Evolutionary conservation across 2,888 invertebrate species (phyloP).

Genomic region (Lagria hirta): DNA sequence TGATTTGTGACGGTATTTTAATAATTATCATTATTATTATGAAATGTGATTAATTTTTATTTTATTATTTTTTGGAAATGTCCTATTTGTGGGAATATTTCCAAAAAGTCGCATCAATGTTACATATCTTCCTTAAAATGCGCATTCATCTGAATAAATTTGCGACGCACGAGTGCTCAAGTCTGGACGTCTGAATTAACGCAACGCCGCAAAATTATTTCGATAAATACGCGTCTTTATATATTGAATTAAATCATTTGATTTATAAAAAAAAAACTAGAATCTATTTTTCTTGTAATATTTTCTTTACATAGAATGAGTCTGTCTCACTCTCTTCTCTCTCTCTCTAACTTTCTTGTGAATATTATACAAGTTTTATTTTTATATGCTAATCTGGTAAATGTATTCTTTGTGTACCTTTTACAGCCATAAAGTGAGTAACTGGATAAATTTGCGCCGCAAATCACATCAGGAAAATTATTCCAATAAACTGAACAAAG

Average conservation of each 20-base stretch:
- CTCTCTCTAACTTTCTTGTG: constrained; percentile 6
- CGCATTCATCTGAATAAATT: too few species aligned
- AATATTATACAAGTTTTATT: constrained; percentile 25
- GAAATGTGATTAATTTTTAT: constrained; percentile 11
- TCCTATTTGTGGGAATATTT: constrained; percentile 4
- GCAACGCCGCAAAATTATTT: too few species aligned
- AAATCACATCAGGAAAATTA: too few species aligned
- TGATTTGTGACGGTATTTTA: constrained; percentile 8
- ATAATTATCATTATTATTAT: constrained; percentile 1
- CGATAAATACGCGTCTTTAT: not conserved
- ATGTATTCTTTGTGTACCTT: constrained; percentile 16
- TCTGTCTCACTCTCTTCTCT: too few species aligned
- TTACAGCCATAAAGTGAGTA: constrained; percentile 2
- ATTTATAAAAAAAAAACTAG: constrained; percentile 10
- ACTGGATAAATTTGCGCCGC: too few species aligned
- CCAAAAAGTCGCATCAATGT: constrained; percentile 6
- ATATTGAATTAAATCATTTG: not conserved
- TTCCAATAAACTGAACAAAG: too few species aligned
- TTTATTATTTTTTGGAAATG: too few species aligned
- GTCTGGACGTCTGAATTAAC: too few species aligned
- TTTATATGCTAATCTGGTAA: constrained; percentile 20
- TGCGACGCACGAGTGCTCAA: too few species aligned
- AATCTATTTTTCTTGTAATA: constrained; percentile 18
- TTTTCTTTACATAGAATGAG: too few species aligned
- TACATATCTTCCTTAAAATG: constrained; percentile 15